These are phyloP conservation scores for Synergus gifuensis DNA, from an alignment of 2,888 invertebrate genomes.

Conservation along the genomic window DNA sequence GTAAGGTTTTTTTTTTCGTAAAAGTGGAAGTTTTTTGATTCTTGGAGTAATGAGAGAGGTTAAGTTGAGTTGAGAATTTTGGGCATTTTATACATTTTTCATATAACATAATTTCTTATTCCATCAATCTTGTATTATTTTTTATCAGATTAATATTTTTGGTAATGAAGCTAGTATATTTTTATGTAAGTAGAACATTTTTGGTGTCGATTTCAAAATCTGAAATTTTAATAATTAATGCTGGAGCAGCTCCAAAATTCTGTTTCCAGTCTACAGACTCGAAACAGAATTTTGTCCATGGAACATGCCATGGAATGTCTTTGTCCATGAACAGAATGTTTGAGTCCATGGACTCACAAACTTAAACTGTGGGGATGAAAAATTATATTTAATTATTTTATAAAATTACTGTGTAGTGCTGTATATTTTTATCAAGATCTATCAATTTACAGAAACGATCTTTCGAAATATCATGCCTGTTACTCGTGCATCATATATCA, in stretches of 20 bases:
- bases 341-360: neutral
- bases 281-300: too few species aligned
- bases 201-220: neutral
- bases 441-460: neutral
- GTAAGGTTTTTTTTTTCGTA: neutral
- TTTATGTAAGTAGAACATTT: neutral
- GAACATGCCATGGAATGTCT: too few species aligned
- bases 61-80: neutral
- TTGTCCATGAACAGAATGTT: too few species aligned
- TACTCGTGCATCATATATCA: conserved; percentile 12
- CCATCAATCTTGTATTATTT: neutral
- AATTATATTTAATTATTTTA: neutral
- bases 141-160: neutral
- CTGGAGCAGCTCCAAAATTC: conserved; percentile 3
- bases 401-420: neutral
- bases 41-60: neutral
- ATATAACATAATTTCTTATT: neutral
- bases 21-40: neutral
- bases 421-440: neutral
- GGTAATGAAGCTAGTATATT: neutral
- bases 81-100: too few species aligned
- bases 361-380: neutral
- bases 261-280: neutral
- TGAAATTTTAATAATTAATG: neutral
- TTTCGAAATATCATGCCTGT: neutral